Base-by-base conservation (phyloP, 2,113 vertebrate species). In the Mormyrus lacerda region DNA sequence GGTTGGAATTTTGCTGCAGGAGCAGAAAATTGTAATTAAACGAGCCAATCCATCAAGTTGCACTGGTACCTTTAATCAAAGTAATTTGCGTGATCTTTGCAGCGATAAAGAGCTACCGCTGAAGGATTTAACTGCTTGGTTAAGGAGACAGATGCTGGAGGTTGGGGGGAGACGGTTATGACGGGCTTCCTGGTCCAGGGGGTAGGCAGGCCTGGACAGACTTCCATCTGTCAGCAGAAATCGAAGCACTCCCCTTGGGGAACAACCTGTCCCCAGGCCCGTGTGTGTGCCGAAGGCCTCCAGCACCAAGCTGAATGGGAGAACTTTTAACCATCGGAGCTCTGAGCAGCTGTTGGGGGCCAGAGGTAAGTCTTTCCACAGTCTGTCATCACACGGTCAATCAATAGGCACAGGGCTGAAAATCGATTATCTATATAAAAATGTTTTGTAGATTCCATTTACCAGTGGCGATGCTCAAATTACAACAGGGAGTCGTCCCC, bases 51-150 rank as follows among this genome's bases (percentile, higher is more conserved):
- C 50, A 82, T 86, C 88, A 85, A 83, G 35, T 13, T 48, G n/a
- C 44, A 83, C 17, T 89, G 88, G 27, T 82, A 45, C 51, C 53
- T 90, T 87, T 82, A 87, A 89, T 90, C 88, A 84, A 89, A 65
- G 85, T 91, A 90, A 89, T 39, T 84, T 42, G 61, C 3, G 35
- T 47, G 73, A 47, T 85, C 88, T 48, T 44, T 31, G 19, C 27
- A 53, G 85, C 19, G 8, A 87, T 73, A 61, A 19, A 39, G 61
- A 76, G 45, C 82, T 53, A 44, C 31, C 6, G 24, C 24, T 21
- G 35, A 55, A 84, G 45, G 15, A 84, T 90, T 88, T 69, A 88
- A 85, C 90, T 69, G 51, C 15, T 61, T n/a, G 51, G 53, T 50
- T 90, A 44, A 73, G 58, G 61, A 89, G 51, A 69, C 45, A 69